A percentile compares a stretch with the other conserved stretches of the same genome.
Evolutionary conservation across 2,888 invertebrate genomes (phyloP).

Genomic region (Phengaris alcon): DNA sequence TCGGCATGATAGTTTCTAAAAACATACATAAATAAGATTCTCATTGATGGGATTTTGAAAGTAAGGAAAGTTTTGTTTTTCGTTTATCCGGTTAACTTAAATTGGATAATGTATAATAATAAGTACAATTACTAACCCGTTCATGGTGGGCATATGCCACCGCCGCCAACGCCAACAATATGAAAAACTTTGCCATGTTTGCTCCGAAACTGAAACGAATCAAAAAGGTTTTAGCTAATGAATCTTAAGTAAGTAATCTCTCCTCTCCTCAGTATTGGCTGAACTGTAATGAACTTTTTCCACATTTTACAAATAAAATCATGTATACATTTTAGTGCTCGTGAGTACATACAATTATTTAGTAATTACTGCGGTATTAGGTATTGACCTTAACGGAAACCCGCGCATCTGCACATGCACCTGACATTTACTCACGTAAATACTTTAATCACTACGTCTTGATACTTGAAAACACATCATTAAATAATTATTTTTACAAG

Average conservation of each 20-base stretch:
- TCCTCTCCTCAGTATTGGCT: no score
- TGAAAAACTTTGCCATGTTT: constrained; percentile 30
- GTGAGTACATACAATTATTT: neutral
- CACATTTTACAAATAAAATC: neutral
- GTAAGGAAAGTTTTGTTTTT: no score
- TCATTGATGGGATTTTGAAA: no score
- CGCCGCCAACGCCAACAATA: constrained; percentile 26
- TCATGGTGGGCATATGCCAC: constrained; percentile 28
- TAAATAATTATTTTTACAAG: neutral
- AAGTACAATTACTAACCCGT: constrained; percentile 18
- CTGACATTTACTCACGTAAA: constrained; percentile 13
- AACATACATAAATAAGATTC: no score
- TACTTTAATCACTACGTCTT: neutral
- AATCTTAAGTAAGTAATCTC: no score
- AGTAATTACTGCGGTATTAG: neutral
- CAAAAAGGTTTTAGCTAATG: neutral
- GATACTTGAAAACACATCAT: neutral
- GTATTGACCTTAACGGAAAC: neutral
- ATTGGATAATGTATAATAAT: constrained; percentile 2
- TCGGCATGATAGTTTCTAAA: no score
- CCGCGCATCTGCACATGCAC: neutral
- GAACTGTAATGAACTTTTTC: neutral
- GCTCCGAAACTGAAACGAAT: constrained; percentile 29
- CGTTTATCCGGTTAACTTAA: constrained; percentile 9
- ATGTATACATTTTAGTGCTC: neutral